Evolutionary conservation across 2,888 invertebrate genomes (phyloP).

Genomic region (Nymphalis polychloros): DNA sequence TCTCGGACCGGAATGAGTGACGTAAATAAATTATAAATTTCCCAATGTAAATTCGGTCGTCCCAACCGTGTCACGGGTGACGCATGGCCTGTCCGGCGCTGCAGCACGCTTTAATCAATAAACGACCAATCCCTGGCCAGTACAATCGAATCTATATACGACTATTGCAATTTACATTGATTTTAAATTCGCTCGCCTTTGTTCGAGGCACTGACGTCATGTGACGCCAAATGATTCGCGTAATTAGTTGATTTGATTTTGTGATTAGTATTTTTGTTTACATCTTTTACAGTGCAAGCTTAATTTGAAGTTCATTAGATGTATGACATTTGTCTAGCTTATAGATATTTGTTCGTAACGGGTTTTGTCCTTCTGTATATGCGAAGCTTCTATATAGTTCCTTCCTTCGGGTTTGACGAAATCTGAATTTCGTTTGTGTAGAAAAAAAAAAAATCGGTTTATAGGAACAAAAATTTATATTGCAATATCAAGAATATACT

Average conservation of each 20-base stretch:
- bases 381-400: too few species aligned
- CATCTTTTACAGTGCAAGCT: too few species aligned
- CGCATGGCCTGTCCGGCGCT: constrained; percentile 54
- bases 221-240: background rate
- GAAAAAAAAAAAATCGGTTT: too few species aligned
- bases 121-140: constrained; percentile 44
- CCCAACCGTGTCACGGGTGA: constrained; percentile 42
- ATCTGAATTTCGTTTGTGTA: too few species aligned
- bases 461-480: too few species aligned
- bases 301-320: too few species aligned
- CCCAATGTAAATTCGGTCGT: constrained; percentile 22
- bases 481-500: too few species aligned
- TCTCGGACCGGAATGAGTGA: constrained; percentile 10
- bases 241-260: background rate
- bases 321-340: too few species aligned
- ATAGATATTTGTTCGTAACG: too few species aligned
- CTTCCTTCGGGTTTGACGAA: too few species aligned
- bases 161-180: constrained; percentile 24
- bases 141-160: constrained; percentile 37
- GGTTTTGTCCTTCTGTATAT: too few species aligned
- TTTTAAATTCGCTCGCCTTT: constrained; percentile 27
- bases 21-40: constrained; percentile 19
- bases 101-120: constrained; percentile 69
- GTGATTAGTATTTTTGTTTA: background rate
- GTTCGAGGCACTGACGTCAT: constrained; percentile 11